A percentile compares a stretch with the other conserved stretches of the same genome.
phyloP scores from a whole-genome alignment of 2,888 invertebrate genomes.

The Scaptomyza polygonia region DNA sequence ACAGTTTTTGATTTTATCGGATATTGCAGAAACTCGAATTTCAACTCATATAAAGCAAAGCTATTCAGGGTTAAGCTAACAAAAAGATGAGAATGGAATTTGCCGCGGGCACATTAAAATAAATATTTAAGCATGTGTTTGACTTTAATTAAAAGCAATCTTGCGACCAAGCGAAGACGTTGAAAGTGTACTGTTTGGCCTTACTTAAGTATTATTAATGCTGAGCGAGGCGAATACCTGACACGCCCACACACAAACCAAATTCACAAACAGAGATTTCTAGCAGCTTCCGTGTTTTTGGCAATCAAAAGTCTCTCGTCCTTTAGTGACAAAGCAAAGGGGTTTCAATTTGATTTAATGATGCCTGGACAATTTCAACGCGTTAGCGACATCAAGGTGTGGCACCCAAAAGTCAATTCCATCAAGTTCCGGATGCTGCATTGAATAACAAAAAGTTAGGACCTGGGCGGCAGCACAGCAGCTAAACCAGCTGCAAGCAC shows the following conservation, averaged over 20 bases:
- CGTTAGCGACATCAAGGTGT: slow-evolving; percentile 50
- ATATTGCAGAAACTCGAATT: slow-evolving; percentile 40
- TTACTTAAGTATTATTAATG: slow-evolving; percentile 73
- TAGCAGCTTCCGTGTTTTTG: slow-evolving; percentile 31
- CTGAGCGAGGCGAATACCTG: slow-evolving; percentile 56
- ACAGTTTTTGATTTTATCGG: slow-evolving; percentile 14
- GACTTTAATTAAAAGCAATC: slow-evolving; percentile 57
- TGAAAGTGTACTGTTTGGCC: slow-evolving; percentile 41
- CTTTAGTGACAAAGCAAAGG: slow-evolving; percentile 62
- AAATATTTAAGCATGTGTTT: slow-evolving; percentile 53
- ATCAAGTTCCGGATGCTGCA: slow-evolving; percentile 76
- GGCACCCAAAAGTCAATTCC: slow-evolving; percentile 74
- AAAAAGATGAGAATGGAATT: slow-evolving; percentile 21
- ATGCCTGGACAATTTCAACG: slow-evolving; percentile 76
- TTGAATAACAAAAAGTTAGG: slow-evolving; percentile 75
- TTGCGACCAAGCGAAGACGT: slow-evolving; percentile 43
- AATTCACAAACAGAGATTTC: slow-evolving; percentile 10
- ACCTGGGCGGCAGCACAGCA: slow-evolving; percentile 17
- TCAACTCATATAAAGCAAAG: slow-evolving; percentile 44
- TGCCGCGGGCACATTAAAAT: slow-evolving; percentile 36
- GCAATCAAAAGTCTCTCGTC: slow-evolving; percentile 71
- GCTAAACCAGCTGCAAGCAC: slow-evolving; percentile 14
- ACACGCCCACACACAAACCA: slow-evolving; percentile 29
- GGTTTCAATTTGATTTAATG: slow-evolving; percentile 80
- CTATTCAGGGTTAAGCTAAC: slow-evolving; percentile 4